These are phyloP conservation scores for Pachycephus smyrnensis DNA, from an alignment of 2,888 invertebrate species.

Conservation along the genomic window DNA sequence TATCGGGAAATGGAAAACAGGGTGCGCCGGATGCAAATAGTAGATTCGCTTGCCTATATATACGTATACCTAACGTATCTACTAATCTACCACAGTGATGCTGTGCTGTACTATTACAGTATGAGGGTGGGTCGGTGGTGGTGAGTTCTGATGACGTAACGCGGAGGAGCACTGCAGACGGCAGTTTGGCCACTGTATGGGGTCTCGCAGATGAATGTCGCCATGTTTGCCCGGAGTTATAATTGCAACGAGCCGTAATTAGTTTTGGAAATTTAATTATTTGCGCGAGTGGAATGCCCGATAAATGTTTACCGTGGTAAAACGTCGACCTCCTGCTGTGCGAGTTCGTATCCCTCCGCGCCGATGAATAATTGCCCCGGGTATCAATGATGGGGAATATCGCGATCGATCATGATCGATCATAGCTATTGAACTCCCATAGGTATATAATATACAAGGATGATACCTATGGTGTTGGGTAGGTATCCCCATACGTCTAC, in stretches of 20 bases:
- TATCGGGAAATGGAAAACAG: slow-evolving; percentile 43
- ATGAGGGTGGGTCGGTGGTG: neutral
- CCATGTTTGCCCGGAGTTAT: slow-evolving; percentile 51
- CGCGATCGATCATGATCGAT: neutral
- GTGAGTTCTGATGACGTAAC: slow-evolving; percentile 8
- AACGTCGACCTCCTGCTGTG: neutral
- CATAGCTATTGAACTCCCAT: neutral
- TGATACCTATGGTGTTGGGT: neutral
- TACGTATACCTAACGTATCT: neutral
- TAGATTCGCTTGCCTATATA: neutral
- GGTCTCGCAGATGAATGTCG: slow-evolving; percentile 28
- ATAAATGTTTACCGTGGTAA: slow-evolving; percentile 44
- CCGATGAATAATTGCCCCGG: slow-evolving; percentile 36
- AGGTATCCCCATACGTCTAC: neutral
- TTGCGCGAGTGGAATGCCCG: slow-evolving; percentile 42
- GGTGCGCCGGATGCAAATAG: slow-evolving; percentile 20
- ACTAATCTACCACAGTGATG: neutral
- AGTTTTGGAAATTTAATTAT: slow-evolving; percentile 65
- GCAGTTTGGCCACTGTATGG: neutral
- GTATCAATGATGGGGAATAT: slow-evolving; percentile 2
- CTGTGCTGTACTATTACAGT: slow-evolving; percentile 5
- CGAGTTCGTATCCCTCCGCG: neutral
- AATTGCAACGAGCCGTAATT: slow-evolving; percentile 62
- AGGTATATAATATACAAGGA: neutral
- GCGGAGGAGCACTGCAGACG: slow-evolving; percentile 14